Percentiles rank a stretch among this genome's conserved stretches.
Evolutionary conservation across 2,888 invertebrate genomes (phyloP).

Genomic region (Mactromeris polynyma): DNA sequence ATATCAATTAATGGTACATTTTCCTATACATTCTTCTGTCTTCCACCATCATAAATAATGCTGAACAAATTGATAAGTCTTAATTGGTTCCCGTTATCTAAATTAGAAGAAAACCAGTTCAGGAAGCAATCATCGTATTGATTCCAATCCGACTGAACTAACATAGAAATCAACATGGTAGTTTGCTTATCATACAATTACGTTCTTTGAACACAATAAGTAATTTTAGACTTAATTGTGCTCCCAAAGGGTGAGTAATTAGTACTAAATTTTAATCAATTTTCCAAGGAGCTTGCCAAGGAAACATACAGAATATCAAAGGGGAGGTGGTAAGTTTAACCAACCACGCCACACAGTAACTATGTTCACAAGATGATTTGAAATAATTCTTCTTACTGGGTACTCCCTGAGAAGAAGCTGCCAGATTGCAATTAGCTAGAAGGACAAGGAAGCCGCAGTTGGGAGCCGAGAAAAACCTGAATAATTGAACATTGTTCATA

Average conservation of each 20-base stretch:
- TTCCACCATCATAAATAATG: background rate
- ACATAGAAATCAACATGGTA: background rate
- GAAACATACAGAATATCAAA: too few relatives aligned
- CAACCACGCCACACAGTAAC: too few relatives aligned
- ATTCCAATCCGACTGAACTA: background rate
- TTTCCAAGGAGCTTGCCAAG: background rate
- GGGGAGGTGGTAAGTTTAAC: too few relatives aligned
- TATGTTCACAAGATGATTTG: too few relatives aligned
- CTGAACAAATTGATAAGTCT: background rate
- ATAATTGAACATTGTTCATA: too few relatives aligned
- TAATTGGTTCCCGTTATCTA: constrained; percentile 15
- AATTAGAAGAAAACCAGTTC: constrained; percentile 5
- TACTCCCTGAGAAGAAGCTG: too few relatives aligned
- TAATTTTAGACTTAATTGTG: background rate
- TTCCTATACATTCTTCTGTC: background rate
- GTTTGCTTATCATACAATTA: constrained; percentile 13
- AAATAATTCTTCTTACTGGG: too few relatives aligned
- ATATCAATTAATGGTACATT: constrained; percentile 11
- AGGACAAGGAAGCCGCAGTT: too few relatives aligned
- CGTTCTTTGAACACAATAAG: background rate
- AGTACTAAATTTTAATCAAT: constrained; percentile 1
- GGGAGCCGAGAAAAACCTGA: too few relatives aligned
- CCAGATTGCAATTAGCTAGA: too few relatives aligned
- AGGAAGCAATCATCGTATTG: constrained; percentile 9
- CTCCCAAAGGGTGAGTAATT: background rate